A percentile compares a stretch with the other conserved stretches of the same genome.
These are phyloP conservation scores for Noctua janthina DNA, from an alignment of 2,888 invertebrate species.

Conservation along the genomic window DNA sequence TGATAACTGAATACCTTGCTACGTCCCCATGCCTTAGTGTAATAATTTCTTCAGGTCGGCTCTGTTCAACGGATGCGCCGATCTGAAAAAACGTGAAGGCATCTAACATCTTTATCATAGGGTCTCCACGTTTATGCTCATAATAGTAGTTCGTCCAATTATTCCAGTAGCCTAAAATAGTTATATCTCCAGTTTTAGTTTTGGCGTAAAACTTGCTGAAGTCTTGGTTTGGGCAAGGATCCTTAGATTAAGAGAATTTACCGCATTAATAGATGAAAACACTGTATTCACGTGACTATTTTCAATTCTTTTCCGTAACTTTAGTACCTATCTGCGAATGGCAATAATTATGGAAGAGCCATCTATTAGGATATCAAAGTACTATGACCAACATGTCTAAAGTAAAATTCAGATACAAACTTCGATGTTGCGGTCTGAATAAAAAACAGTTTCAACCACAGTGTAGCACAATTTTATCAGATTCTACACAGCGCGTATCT, in stretches of 20 bases:
- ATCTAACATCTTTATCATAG: not conserved
- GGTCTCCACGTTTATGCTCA: too few relatives aligned
- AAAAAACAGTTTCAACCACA: not conserved
- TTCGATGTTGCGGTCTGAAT: not conserved
- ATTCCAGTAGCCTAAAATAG: not conserved
- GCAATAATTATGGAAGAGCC: not conserved
- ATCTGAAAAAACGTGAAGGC: not conserved
- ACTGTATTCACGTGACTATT: not conserved
- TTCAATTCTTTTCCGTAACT: too few relatives aligned
- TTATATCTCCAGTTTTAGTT: too few relatives aligned
- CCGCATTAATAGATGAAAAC: not conserved
- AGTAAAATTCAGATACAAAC: not conserved
- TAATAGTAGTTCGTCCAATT: not conserved
- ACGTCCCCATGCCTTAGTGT: too few relatives aligned
- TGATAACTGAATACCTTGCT: too few relatives aligned
- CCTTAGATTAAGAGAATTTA: not conserved
- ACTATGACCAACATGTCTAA: not conserved
- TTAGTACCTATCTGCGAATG: not conserved
- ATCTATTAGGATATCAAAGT: conserved; percentile 32
- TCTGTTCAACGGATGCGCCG: not conserved
- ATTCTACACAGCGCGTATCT: not conserved
- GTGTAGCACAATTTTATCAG: not conserved
- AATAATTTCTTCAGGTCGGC: too few relatives aligned
- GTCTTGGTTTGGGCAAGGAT: not conserved
- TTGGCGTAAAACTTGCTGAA: too few relatives aligned